These are phyloP conservation scores for Bubo blakistoni DNA, from an alignment of 2,113 vertebrate species.

Conservation along the genomic window DNA sequence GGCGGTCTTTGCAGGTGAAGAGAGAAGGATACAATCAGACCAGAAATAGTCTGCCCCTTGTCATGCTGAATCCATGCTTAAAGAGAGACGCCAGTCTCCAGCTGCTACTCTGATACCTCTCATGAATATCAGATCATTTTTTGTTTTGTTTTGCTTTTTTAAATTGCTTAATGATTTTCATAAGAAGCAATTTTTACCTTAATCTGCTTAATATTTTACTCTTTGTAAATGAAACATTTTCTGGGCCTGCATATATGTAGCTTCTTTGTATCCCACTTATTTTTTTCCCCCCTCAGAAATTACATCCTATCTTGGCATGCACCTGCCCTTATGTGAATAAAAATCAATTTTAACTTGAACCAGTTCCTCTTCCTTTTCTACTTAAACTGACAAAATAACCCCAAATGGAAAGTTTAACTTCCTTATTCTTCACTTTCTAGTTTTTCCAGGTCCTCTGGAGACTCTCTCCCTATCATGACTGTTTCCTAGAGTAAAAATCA, in stretches of 20 bases:
- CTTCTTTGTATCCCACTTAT: neutral
- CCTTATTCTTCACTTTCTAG: neutral
- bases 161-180: neutral
- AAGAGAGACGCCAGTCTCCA: neutral
- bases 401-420: neutral
- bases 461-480: neutral
- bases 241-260: neutral
- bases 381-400: neutral
- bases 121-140: neutral
- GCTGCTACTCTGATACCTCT: neutral
- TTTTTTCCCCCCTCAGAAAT: neutral
- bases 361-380: neutral
- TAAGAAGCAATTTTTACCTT: neutral
- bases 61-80: neutral
- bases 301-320: neutral
- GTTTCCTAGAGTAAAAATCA: neutral
- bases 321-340: neutral
- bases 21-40: rapidly evolving
- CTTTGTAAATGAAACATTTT: neutral
- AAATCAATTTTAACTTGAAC: neutral
- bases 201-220: neutral
- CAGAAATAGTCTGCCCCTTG: neutral
- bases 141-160: neutral
- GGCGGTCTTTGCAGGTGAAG: neutral
- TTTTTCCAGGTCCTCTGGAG: neutral